Evolutionary conservation across 1,140 invertebrate genomes (phyloP), one percentile per base, ranked within the genome.

Genomic region (Calliopsis andreniformis): DNA sequence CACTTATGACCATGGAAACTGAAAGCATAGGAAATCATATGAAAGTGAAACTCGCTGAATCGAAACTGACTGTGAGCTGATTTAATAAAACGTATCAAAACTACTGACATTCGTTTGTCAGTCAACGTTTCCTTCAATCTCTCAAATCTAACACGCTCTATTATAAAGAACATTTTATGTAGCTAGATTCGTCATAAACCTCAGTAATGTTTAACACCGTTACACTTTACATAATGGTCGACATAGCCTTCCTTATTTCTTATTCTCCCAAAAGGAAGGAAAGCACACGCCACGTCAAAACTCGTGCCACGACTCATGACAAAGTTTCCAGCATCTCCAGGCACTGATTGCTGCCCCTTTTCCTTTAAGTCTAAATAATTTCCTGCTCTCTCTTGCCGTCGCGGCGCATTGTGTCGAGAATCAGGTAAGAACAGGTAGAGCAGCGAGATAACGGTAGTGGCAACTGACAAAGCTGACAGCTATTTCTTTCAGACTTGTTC

Each of bases 391-490:
- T 42, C 23, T n/a, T 3, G 16, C 3, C 39, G 18, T 0, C 5
- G 10, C n/a, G 23, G 14, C 39, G 42, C 4, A 67, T 75, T 75
- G 62, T 56, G 39, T 5, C 18, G 20, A 49, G 28, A 49, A 18
- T 39, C 43, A 28, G 32, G 53, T 18, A 63, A 56, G 67, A 82
- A 78, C 64, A 83, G 78, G 76, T 82, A 75, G 76, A 82, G 61
- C 45, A 61, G 67, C 73, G 53, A 83, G 80, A 71, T 83, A 83
- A 83, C 82, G 82, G 80, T 69, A 83, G 71, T 75, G 39, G 35
- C 76, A 76, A 59, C 61, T 72, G 81, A 68, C 82, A 76, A 73
- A 69, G 79, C 80, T 78, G 75, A 82, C 78, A 82, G 80, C 56
- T 71, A 64, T 72, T 81, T 78, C 80, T 83, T 78, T 78, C 39